A percentile compares a stretch with the other conserved stretches of the same genome.
These are phyloP conservation scores for Agelas oroides DNA, from an alignment of 37 sponge, comb jelly and placozoan species.

Conservation along the genomic window DNA sequence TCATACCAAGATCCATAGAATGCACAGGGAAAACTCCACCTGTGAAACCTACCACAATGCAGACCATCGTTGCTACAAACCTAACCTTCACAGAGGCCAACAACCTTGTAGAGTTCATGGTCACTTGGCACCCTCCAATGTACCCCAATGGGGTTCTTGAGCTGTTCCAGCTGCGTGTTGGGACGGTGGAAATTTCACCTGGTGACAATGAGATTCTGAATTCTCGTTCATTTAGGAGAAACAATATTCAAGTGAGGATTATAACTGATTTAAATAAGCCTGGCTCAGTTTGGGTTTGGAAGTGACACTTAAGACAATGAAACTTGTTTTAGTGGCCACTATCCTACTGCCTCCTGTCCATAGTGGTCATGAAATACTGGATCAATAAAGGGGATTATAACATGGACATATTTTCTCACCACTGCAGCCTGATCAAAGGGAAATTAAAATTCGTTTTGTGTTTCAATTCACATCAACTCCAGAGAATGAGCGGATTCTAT, in stretches of 20 bases:
- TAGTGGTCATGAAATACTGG: too few species aligned
- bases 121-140: conserved; percentile 27
- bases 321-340: too few species aligned
- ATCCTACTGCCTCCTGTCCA: too few species aligned
- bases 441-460: not conserved
- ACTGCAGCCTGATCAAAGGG: not conserved
- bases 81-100: not conserved
- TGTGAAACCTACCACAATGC: not conserved
- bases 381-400: too few species aligned
- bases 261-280: too few species aligned
- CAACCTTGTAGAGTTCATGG: not conserved
- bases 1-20: too few species aligned
- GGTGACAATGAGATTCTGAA: too few species aligned
- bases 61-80: not conserved
- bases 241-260: not conserved
- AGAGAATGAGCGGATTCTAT: not conserved
- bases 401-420: not conserved
- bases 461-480: not conserved
- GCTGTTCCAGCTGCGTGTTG: conserved; percentile 9
- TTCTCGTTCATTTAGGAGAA: not conserved
- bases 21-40: conserved; percentile 8
- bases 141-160: conserved; percentile 28
- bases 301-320: too few species aligned
- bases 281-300: too few species aligned
- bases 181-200: not conserved